phyloP scores from a whole-genome alignment of 2,888 invertebrate species.

The Lingula anatina region DNA sequence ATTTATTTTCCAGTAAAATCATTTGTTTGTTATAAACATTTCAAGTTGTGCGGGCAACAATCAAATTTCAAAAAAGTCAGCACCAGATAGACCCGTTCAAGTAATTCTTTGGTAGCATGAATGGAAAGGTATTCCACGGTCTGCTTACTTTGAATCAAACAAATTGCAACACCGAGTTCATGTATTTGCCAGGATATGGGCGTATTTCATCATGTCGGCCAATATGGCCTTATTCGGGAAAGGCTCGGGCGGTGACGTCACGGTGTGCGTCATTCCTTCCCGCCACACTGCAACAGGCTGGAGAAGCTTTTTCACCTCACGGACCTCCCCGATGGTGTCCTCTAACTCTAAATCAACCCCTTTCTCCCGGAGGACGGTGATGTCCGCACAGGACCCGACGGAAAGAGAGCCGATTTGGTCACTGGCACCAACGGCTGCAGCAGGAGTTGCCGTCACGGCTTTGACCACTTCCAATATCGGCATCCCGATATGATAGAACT shows the following conservation, averaged over 20 bases:
- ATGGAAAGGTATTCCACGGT: no score
- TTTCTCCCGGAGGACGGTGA: constrained; percentile 29
- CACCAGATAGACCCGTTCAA: no score
- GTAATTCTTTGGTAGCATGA: no score
- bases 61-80: no score
- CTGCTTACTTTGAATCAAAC: no score
- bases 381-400: constrained; percentile 28
- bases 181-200: no score
- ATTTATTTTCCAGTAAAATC: no score
- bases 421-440: constrained; percentile 18
- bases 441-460: constrained; percentile 31
- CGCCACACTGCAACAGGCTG: constrained; percentile 32
- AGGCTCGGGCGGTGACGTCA: constrained; percentile 9
- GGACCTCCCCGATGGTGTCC: constrained; percentile 25
- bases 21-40: no score
- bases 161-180: no score
- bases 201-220: no score
- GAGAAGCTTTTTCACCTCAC: constrained; percentile 18
- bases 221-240: no score
- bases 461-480: constrained; percentile 27
- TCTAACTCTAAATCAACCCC: constrained; percentile 24
- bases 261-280: constrained; percentile 16
- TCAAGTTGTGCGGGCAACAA: no score
- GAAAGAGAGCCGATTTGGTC: constrained; percentile 19
- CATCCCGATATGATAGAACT: constrained; percentile 39